Conservation (phyloP, 2,113 vertebrate genomes). For the Callorhinus ursinus region DNA sequence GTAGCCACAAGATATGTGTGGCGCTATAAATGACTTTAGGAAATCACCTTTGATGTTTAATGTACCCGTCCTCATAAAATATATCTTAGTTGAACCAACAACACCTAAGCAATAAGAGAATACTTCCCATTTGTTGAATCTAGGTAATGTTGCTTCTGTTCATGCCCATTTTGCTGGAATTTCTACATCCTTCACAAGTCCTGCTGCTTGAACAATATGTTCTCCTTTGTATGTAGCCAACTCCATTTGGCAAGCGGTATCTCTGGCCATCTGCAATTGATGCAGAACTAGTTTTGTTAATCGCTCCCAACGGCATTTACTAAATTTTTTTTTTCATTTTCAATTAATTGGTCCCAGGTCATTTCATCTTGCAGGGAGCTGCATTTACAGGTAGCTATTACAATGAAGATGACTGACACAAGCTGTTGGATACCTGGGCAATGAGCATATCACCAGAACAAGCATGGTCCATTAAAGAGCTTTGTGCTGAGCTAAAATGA, state of each 20-base stretch:
- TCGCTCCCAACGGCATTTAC: conserved; percentile 68
- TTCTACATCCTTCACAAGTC: conserved; percentile 61
- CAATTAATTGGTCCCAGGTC: conserved; percentile 80
- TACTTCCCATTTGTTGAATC: background rate
- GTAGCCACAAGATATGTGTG: background rate
- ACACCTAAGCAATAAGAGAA: background rate
- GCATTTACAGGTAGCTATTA: conserved; percentile 69
- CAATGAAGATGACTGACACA: conserved; percentile 66
- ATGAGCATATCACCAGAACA: conserved; percentile 41
- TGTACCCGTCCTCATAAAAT: background rate
- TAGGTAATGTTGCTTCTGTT: conserved; percentile 16
- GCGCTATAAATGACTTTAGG: background rate
- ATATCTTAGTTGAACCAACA: background rate
- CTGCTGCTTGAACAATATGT: conserved; percentile 77
- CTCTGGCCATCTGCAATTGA: conserved; percentile 78
- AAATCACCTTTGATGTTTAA: background rate
- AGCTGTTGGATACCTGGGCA: conserved; percentile 56
- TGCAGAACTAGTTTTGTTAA: conserved; percentile 79
- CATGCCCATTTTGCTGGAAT: conserved; percentile 61
- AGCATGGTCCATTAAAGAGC: conserved; percentile 21
- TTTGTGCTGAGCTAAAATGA: conserved; percentile 64
- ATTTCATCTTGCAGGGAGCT: conserved; percentile 73
- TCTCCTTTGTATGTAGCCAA: conserved; percentile 73
- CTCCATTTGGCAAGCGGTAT: conserved; percentile 72
- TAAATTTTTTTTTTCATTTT: conserved; percentile 57